Evolutionary conservation across 2,113 vertebrate species (phyloP).

Genomic region (Prunella himalayana): DNA sequence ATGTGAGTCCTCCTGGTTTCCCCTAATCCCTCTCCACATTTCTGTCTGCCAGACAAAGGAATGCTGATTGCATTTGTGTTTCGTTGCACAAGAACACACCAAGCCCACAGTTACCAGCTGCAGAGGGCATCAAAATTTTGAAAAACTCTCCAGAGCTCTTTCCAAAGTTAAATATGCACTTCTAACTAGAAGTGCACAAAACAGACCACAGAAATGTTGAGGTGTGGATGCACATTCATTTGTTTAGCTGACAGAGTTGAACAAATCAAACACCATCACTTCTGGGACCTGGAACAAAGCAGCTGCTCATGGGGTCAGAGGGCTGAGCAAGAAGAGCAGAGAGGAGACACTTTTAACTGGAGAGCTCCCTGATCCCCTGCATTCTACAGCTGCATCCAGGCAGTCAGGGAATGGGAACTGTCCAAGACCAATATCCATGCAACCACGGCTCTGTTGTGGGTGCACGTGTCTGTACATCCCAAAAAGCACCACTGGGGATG

Average conservation of each 20-base stretch:
- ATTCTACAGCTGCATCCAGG: neutral
- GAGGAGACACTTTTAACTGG: neutral
- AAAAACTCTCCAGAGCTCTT: neutral
- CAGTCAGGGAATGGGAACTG: neutral
- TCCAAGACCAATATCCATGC: fast-evolving
- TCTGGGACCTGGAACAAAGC: neutral
- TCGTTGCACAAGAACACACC: neutral
- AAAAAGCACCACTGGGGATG: neutral
- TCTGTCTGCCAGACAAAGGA: neutral
- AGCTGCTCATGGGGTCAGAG: neutral
- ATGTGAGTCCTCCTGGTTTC: neutral
- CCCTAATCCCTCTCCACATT: neutral
- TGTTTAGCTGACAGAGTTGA: neutral
- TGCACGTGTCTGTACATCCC: fast-evolving
- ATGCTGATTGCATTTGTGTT: neutral
- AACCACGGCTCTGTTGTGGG: neutral
- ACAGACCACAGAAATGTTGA: neutral
- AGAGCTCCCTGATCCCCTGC: neutral
- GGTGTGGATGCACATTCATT: neutral
- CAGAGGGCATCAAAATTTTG: neutral
- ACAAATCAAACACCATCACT: neutral
- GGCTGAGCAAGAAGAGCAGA: neutral
- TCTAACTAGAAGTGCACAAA: neutral
- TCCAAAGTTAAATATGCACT: neutral
- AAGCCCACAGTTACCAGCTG: neutral